phyloP scores from a whole-genome alignment of 2,113 vertebrate species.

The Boulengeromyrus knoepffleri region DNA sequence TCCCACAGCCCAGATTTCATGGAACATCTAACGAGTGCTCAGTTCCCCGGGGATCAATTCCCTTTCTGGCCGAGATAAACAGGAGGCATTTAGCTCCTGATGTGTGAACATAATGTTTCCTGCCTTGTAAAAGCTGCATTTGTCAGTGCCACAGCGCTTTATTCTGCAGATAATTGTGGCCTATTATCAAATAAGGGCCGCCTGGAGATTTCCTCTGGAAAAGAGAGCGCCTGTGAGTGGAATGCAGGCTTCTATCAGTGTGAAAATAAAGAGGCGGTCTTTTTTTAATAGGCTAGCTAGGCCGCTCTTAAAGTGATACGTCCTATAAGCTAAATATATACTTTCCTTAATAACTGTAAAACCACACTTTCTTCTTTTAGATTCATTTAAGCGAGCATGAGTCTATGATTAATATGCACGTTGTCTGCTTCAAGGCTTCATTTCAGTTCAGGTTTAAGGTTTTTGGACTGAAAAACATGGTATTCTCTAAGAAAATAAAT shows the following conservation, averaged over 20 bases:
- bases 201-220: conserved; percentile 48
- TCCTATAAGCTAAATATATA: conserved; percentile 30
- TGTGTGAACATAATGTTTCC: conserved; percentile 54
- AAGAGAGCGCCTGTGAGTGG: conserved; percentile 33
- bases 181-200: conserved; percentile 52
- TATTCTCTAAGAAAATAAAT: background rate
- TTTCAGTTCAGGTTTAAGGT: background rate
- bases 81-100: conserved; percentile 55
- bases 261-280: conserved; percentile 47
- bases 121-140: conserved; percentile 58
- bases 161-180: conserved; percentile 52
- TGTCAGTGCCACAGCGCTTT: conserved; percentile 56
- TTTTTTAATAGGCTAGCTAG: conserved; percentile 41
- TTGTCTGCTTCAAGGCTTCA: background rate
- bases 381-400: background rate
- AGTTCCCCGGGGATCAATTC: conserved; percentile 35
- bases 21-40: conserved; percentile 45
- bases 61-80: conserved; percentile 47
- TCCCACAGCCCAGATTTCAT: conserved; percentile 48
- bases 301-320: conserved; percentile 45
- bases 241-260: conserved; percentile 34
- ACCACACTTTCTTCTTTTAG: background rate
- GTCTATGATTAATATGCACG: background rate
- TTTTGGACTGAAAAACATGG: background rate
- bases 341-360: background rate